Percentiles rank a stretch among this genome's conserved stretches.
These are phyloP conservation scores for Apolygus lucorum DNA, from an alignment of 1,140 invertebrate species.

Conservation along the genomic window DNA sequence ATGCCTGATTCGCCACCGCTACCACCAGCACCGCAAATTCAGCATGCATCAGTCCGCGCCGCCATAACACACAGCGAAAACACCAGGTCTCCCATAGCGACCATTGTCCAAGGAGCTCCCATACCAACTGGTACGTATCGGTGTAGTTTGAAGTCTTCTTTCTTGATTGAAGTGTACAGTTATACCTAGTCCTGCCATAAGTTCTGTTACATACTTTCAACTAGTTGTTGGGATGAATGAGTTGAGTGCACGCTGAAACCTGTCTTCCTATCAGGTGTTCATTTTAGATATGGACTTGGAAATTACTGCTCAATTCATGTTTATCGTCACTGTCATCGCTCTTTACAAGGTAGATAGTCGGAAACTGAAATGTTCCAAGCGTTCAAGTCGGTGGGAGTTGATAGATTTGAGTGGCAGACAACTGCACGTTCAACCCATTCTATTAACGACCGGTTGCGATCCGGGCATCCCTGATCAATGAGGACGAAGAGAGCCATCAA, in stretches of 20 bases:
- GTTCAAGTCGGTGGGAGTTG: too few relatives aligned
- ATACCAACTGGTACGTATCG: not conserved
- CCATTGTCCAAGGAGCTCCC: not conserved
- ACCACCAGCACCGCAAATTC: slow-evolving; percentile 56
- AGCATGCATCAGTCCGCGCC: not conserved
- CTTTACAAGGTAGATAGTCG: too few relatives aligned
- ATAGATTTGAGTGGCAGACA: not conserved
- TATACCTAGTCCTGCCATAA: not conserved
- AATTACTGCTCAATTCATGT: too few relatives aligned
- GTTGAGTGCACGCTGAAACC: too few relatives aligned
- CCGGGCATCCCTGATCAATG: not conserved
- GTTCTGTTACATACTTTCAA: not conserved
- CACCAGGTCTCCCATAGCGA: not conserved
- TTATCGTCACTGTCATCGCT: too few relatives aligned
- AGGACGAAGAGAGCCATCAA: not conserved
- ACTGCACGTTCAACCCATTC: not conserved
- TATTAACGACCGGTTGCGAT: not conserved
- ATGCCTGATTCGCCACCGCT: slow-evolving; percentile 52
- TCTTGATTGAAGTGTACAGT: not conserved
- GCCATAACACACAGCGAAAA: not conserved
- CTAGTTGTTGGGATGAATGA: not conserved
- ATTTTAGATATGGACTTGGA: too few relatives aligned
- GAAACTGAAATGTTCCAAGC: too few relatives aligned
- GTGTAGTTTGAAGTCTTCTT: not conserved
- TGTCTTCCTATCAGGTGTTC: too few relatives aligned